These are phyloP conservation scores for Pristionchus pacificus DNA, from an alignment of 1,140 invertebrate species.

Conservation along the genomic window DNA sequence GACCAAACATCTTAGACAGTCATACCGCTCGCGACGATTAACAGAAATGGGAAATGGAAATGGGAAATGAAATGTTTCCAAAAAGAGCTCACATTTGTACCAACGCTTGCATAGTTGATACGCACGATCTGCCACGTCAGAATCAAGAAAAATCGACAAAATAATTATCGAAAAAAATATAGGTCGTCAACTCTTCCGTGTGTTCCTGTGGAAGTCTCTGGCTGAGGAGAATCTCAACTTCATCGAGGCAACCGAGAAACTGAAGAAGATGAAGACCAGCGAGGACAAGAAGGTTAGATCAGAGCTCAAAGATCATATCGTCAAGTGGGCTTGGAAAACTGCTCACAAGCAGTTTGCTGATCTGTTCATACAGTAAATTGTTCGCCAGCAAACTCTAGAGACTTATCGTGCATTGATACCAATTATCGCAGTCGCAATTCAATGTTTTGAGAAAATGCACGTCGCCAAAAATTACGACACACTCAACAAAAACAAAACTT, in stretches of 20 bases:
- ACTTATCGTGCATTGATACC: no score
- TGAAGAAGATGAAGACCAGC: slow-evolving; percentile 49
- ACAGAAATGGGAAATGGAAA: not conserved
- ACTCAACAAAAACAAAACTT: no score
- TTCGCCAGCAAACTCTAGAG: no score
- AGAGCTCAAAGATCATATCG: not conserved
- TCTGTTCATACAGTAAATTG: no score
- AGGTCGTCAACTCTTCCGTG: slow-evolving; percentile 52
- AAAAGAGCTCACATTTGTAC: not conserved
- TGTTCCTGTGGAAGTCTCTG: slow-evolving; percentile 48
- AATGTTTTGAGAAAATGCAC: no score
- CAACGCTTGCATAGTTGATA: not conserved
- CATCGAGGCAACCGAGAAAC: slow-evolving; percentile 50
- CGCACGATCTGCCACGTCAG: not conserved
- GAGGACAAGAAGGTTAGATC: slow-evolving; percentile 37
- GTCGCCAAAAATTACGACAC: no score
- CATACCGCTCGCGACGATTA: no score
- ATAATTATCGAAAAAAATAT: slow-evolving; percentile 21
- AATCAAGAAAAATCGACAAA: not conserved
- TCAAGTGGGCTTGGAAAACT: not conserved
- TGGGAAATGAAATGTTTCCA: not conserved
- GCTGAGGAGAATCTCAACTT: slow-evolving; percentile 55
- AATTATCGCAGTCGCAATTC: no score
- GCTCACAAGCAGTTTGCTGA: no score
- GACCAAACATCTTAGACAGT: no score